Conservation (phyloP, 2,797 vertebrate species). For the Morus bassanus region DNA sequence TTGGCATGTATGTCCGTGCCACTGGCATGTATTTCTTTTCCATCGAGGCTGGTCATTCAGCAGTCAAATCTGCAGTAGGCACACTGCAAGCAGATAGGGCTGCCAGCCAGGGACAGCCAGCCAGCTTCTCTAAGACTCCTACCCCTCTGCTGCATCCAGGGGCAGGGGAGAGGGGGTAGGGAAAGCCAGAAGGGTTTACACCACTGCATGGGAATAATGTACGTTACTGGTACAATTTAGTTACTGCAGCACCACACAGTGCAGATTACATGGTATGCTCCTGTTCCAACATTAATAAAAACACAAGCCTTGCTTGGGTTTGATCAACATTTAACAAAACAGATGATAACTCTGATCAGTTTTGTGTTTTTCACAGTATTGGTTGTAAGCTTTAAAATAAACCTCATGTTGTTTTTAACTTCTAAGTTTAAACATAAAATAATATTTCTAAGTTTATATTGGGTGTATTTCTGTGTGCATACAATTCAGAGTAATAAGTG, state of each 20-base stretch:
- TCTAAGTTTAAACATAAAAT: not conserved
- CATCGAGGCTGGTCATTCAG: not conserved
- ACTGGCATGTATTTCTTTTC: not conserved
- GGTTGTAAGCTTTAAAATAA: not conserved
- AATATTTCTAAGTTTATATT: not conserved
- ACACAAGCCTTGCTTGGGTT: not conserved
- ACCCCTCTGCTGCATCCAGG: not conserved
- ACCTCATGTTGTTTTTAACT: not conserved
- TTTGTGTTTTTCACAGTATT: not conserved
- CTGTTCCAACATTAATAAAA: not conserved
- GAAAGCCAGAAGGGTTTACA: not conserved
- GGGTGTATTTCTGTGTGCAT: not conserved
- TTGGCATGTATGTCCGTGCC: not conserved
- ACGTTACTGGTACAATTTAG: not conserved
- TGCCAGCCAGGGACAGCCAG: not conserved
- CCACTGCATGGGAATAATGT: not conserved
- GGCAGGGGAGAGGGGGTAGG: not conserved
- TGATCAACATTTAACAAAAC: not conserved
- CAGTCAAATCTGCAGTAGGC: not conserved
- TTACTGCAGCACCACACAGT: not conserved
- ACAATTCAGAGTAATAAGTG: not conserved
- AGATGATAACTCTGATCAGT: not conserved
- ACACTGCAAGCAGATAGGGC: not conserved
- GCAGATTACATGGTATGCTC: not conserved
- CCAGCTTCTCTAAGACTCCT: not conserved